Evolutionary conservation across 2,888 invertebrate species (phyloP).

Genomic region (Amphipyra tragopoginis): DNA sequence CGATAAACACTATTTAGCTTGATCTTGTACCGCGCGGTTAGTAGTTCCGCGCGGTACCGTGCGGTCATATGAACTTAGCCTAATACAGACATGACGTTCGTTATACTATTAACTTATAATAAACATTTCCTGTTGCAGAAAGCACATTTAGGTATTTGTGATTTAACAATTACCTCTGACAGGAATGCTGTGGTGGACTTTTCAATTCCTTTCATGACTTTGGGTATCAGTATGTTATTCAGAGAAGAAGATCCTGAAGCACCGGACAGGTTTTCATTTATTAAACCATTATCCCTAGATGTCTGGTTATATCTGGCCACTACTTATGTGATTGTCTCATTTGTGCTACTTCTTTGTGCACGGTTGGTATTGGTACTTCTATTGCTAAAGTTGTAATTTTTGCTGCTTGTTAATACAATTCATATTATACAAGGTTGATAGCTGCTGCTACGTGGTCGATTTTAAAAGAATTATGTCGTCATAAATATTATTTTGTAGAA

Average conservation of each 20-base stretch:
- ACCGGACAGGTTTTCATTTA: constrained; percentile 96
- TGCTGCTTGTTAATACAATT: too few species aligned
- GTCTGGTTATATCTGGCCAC: constrained; percentile 97
- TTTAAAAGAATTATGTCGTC: neutral
- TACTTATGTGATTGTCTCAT: constrained; percentile 95
- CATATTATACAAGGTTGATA: neutral
- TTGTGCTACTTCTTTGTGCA: constrained; percentile 95
- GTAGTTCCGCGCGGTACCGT: too few species aligned
- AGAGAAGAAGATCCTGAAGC: constrained; percentile 93
- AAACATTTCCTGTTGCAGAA: constrained; percentile 90
- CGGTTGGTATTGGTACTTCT: constrained; percentile 82
- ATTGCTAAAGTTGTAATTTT: neutral
- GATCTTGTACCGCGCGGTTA: too few species aligned
- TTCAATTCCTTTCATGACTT: constrained; percentile 98
- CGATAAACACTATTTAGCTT: too few species aligned
- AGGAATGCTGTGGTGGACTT: constrained; percentile 97
- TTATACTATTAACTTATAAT: neutral
- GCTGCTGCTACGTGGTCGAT: neutral
- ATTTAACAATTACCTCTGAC: constrained; percentile 97
- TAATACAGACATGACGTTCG: too few species aligned
- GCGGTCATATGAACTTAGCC: too few species aligned
- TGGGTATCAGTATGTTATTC: constrained; percentile 96
- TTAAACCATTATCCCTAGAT: constrained; percentile 94
- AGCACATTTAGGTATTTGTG: constrained; percentile 97
- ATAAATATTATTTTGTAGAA: constrained; percentile 83